A percentile compares a stretch with the other conserved stretches of the same genome.
These are phyloP conservation scores for Chiloscyllium punctatum DNA, from an alignment of 2,797 vertebrate species.

Conservation along the genomic window DNA sequence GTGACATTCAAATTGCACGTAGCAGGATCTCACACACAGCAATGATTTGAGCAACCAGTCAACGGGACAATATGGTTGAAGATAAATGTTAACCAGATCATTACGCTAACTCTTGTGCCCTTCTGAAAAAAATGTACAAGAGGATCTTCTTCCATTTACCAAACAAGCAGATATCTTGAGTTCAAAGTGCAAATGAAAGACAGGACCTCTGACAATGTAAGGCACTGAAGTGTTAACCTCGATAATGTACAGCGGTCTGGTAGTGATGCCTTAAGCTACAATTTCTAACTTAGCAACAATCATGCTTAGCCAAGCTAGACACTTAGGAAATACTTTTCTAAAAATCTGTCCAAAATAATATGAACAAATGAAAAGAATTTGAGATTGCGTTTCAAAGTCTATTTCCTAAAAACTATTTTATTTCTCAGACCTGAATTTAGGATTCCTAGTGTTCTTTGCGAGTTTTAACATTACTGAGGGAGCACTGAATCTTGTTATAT, in stretches of 20 bases:
- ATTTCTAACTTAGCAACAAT: background rate
- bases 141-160: background rate
- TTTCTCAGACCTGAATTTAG: background rate
- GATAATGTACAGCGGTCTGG: background rate
- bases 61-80: background rate
- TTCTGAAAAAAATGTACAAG: background rate
- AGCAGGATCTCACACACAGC: background rate
- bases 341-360: too few relatives aligned
- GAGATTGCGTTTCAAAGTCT: too few relatives aligned
- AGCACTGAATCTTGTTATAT: background rate
- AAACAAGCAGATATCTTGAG: background rate
- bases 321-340: background rate
- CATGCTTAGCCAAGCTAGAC: too few relatives aligned
- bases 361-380: too few relatives aligned
- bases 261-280: background rate
- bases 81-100: background rate
- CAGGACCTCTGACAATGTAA: background rate
- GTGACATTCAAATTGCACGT: background rate
- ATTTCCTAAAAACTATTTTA: background rate
- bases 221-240: background rate
- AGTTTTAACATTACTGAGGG: background rate
- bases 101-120: background rate
- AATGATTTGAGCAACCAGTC: background rate
- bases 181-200: background rate
- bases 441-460: background rate